phyloP scores from a whole-genome alignment of 2,888 invertebrate species.

The Teleiodes luculella region DNA sequence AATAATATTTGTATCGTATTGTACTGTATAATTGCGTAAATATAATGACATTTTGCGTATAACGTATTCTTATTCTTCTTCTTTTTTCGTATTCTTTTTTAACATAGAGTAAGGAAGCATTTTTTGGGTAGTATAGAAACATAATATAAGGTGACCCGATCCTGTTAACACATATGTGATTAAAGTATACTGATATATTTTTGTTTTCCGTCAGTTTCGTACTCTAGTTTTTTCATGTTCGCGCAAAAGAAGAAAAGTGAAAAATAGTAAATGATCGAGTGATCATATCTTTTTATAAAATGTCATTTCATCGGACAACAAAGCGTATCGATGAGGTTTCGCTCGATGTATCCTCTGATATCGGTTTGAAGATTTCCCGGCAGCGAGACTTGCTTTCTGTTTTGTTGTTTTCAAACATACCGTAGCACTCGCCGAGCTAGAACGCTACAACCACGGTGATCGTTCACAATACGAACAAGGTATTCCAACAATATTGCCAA shows the following conservation, averaged over 20 bases:
- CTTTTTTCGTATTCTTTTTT: too few relatives aligned
- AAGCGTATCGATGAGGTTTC: not conserved
- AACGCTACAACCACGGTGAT: slow-evolving; percentile 16
- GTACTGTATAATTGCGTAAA: too few relatives aligned
- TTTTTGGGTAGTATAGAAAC: too few relatives aligned
- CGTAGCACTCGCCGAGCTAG: slow-evolving; percentile 9
- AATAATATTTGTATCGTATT: too few relatives aligned
- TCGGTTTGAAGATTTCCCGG: slow-evolving; percentile 21
- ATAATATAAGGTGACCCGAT: too few relatives aligned
- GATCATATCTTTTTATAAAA: not conserved
- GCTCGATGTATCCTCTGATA: slow-evolving; percentile 6
- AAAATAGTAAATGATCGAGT: not conserved
- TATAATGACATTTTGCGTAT: too few relatives aligned
- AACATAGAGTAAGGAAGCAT: too few relatives aligned
- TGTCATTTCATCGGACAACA: not conserved
- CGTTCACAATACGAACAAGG: slow-evolving; percentile 24
- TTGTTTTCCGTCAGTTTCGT: too few relatives aligned
- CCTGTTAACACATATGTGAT: too few relatives aligned
- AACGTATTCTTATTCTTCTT: too few relatives aligned
- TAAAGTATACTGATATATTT: too few relatives aligned
- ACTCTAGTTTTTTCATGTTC: not conserved
- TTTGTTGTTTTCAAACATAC: slow-evolving; percentile 18
- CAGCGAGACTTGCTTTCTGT: slow-evolving; percentile 12
- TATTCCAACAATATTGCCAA: too few relatives aligned
- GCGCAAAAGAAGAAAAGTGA: not conserved